phyloP scores from a whole-genome alignment of 2,113 vertebrate species.

The Ciconia stormi region DNA sequence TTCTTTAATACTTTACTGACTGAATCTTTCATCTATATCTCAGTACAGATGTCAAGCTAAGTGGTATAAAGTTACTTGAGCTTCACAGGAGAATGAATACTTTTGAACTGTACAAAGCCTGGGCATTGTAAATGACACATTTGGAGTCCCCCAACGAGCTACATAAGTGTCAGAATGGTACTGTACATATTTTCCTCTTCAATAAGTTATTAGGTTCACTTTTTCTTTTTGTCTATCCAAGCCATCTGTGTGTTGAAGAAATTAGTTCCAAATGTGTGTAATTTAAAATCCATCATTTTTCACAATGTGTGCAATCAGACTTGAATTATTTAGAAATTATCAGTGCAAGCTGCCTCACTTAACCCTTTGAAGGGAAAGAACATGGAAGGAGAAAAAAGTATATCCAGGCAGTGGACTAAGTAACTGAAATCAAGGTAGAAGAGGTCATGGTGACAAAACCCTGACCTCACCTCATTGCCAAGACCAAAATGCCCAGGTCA shows the following conservation, averaged over 20 bases:
- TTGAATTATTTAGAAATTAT: slow-evolving; percentile 27
- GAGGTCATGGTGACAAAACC: neutral
- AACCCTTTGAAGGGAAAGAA: neutral
- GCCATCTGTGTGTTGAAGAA: slow-evolving; percentile 27
- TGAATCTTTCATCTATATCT: neutral
- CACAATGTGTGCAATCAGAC: slow-evolving; percentile 27
- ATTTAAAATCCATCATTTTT: slow-evolving; percentile 26
- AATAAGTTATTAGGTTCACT: slow-evolving; percentile 10
- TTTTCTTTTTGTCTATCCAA: slow-evolving; percentile 13
- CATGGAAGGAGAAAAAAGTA: neutral
- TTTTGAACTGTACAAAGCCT: neutral
- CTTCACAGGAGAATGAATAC: neutral
- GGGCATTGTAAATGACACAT: neutral
- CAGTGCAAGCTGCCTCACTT: neutral
- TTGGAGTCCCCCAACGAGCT: neutral
- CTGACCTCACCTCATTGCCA: neutral
- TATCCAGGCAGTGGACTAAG: neutral
- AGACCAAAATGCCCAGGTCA: neutral
- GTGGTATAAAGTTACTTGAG: neutral
- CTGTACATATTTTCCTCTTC: neutral
- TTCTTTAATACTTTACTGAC: neutral
- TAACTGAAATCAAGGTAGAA: neutral
- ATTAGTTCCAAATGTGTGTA: neutral
- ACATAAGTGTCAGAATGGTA: neutral
- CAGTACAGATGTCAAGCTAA: neutral